phyloP scores from a whole-genome alignment of 1,140 invertebrate genomes.

The Oncopeltus fasciatus region DNA sequence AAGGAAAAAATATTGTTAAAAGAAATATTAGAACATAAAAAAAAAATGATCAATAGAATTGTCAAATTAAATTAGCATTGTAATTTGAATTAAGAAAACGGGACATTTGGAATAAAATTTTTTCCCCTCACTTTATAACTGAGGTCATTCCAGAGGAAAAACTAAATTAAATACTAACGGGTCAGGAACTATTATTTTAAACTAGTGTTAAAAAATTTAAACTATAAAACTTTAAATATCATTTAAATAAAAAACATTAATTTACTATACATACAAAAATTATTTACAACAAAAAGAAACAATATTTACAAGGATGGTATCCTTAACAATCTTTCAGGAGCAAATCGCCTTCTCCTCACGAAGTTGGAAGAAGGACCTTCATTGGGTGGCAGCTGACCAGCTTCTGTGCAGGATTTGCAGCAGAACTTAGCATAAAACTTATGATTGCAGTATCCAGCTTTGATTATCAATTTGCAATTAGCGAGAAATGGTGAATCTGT shows the following conservation, averaged over 20 bases:
- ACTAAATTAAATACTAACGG: not conserved
- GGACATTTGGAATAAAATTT: too few species aligned
- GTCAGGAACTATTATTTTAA: not conserved
- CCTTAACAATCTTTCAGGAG: not conserved
- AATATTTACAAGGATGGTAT: not conserved
- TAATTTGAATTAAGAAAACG: too few species aligned
- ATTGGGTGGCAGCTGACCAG: conserved; percentile 40
- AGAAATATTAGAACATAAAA: too few species aligned
- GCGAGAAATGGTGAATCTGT: conserved; percentile 78
- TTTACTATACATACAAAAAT: not conserved
- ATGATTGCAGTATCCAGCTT: conserved; percentile 66
- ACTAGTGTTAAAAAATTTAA: not conserved
- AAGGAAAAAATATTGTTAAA: too few species aligned
- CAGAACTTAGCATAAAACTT: conserved; percentile 84
- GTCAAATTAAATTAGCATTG: too few species aligned
- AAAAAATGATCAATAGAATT: too few species aligned
- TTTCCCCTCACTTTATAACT: too few species aligned
- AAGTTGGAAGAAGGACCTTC: not conserved
- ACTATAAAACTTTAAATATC: not conserved
- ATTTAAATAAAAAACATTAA: not conserved
- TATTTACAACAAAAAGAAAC: not conserved
- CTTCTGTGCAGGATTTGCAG: conserved; percentile 75
- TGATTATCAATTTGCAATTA: conserved; percentile 73
- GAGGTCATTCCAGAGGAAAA: not conserved
- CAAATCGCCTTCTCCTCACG: not conserved